phyloP scores from a whole-genome alignment of 2,888 invertebrate genomes.

The Xestoiulus laeticollis region DNA sequence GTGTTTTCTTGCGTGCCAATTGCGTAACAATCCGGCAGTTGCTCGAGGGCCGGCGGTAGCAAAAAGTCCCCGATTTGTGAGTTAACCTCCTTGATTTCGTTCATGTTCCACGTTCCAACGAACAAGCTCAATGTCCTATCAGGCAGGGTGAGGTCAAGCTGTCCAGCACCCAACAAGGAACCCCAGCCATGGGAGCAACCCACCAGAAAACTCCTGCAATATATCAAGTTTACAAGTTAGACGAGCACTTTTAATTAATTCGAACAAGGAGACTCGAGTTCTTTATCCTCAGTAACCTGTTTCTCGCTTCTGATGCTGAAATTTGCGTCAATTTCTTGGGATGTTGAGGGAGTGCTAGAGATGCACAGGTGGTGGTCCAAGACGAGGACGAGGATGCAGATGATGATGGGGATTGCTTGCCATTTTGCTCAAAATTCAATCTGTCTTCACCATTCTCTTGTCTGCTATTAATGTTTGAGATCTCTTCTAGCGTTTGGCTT shows the following conservation, averaged over 20 bases:
- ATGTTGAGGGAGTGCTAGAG: not conserved
- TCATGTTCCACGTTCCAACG: conserved; percentile 97
- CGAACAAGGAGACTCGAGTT: not conserved
- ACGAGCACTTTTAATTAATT: not conserved
- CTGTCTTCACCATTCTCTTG: not conserved
- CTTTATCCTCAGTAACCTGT: not conserved
- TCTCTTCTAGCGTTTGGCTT: not conserved
- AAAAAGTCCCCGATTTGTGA: conserved; percentile 81
- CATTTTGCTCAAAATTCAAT: not conserved
- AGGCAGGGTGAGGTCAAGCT: conserved; percentile 86
- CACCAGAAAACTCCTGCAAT: conserved; percentile 52
- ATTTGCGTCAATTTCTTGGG: not conserved
- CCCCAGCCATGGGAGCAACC: conserved; percentile 53
- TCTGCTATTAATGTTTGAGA: not conserved
- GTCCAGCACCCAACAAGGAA: conserved; percentile 77
- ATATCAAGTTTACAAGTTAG: not conserved
- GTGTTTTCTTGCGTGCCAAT: conserved; percentile 88
- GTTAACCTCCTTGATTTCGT: conserved; percentile 85
- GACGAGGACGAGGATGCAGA: not conserved
- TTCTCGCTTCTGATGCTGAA: not conserved
- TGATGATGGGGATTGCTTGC: not conserved
- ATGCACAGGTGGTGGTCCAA: not conserved
- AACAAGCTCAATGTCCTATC: conserved; percentile 85
- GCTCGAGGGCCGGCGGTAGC: conserved; percentile 82
- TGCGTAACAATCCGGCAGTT: conserved; percentile 85